phyloP scores from a whole-genome alignment of 2,113 vertebrate genomes.

The Lasiurus borealis region DNA sequence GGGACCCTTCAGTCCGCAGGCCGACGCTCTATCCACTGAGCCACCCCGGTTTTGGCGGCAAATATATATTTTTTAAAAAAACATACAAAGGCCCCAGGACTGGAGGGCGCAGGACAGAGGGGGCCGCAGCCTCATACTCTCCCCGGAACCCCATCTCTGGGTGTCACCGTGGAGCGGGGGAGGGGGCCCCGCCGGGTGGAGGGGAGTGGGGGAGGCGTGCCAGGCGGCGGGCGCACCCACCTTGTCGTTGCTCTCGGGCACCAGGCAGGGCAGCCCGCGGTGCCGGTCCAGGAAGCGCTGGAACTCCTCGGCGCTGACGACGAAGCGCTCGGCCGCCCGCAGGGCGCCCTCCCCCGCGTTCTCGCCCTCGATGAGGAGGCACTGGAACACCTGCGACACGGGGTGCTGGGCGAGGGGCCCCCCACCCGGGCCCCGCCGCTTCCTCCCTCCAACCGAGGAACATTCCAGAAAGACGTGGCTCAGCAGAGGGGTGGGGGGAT shows the following conservation, averaged over 20 bases:
- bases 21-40: too few species aligned
- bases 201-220: too few species aligned
- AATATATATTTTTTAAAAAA: too few species aligned
- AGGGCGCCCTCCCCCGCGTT: conserved; percentile 92
- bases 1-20: too few species aligned
- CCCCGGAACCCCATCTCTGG: too few species aligned
- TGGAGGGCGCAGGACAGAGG: too few species aligned
- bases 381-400: conserved; percentile 94
- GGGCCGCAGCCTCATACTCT: too few species aligned
- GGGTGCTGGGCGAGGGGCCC: background rate
- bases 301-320: conserved; percentile 92
- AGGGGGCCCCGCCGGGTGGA: too few species aligned
- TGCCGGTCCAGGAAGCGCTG: conserved; percentile 92
- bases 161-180: too few species aligned
- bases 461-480: background rate
- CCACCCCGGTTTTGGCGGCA: too few species aligned
- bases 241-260: conserved; percentile 97
- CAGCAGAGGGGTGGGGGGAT: too few species aligned
- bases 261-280: conserved; percentile 90
- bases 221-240: conserved; percentile 79
- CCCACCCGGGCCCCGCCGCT: background rate
- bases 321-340: conserved; percentile 92
- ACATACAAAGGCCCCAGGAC: too few species aligned
- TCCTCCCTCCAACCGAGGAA: background rate
- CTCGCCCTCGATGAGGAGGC: conserved; percentile 95